Evolutionary conservation across 1,140 invertebrate genomes (phyloP).

Genomic region (Drosophila micromelanica): DNA sequence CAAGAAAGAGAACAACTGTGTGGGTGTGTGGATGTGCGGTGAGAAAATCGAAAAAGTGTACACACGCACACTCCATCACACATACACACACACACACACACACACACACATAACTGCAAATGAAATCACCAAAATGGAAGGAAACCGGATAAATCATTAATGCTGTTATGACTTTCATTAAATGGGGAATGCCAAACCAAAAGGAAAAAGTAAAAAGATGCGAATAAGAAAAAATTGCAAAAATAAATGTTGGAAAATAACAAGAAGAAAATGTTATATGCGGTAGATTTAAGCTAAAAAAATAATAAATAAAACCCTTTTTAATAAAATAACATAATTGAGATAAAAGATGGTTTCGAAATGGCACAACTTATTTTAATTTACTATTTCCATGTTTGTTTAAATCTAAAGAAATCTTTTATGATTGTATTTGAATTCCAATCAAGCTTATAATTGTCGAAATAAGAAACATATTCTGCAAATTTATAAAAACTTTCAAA

Average conservation of each 20-base stretch:
- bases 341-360: neutral
- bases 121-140: slow-evolving; percentile 55
- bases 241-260: slow-evolving; percentile 24
- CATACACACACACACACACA: slow-evolving; percentile 1
- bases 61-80: slow-evolving; percentile 2
- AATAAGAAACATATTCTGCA: too few relatives aligned
- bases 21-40: slow-evolving; percentile 10
- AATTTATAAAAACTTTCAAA: too few relatives aligned
- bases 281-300: too few relatives aligned
- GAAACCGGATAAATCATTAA: slow-evolving; percentile 77
- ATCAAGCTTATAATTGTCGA: too few relatives aligned
- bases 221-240: neutral
- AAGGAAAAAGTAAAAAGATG: slow-evolving; percentile 4
- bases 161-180: slow-evolving; percentile 60
- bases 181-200: slow-evolving; percentile 30
- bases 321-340: neutral
- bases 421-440: too few relatives aligned
- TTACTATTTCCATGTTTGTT: too few relatives aligned
- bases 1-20: slow-evolving; percentile 35
- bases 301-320: neutral
- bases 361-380: too few relatives aligned
- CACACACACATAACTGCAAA: slow-evolving; percentile 52
- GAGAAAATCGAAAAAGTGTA: slow-evolving; percentile 29
- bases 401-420: too few relatives aligned
- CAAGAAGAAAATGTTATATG: neutral